Base-by-base conservation (phyloP, 2,888 invertebrate genomes). In the Lepeophtheirus nordmannii region DNA sequence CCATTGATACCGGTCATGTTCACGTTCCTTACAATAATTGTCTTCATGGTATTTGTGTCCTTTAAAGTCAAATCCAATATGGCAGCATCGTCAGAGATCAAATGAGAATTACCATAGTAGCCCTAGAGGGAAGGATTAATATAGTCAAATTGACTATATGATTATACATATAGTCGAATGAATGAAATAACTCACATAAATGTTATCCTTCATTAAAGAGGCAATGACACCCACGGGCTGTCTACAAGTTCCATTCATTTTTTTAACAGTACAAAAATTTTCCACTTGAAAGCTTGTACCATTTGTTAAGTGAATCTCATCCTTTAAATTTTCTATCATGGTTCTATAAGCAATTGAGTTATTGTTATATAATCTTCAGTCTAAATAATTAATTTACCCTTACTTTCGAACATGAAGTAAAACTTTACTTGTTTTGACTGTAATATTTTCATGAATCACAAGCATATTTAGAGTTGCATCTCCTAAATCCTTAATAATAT, bases 321-420 rank as follows among this genome's bases (percentile, higher is more conserved):
- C 53, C 2, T 46, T 17, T 17, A 46, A 46, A 8, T 46, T 46
- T 2, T 46, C 53, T 17, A 46, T 46, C 1, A 46, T 5, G 53
- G 53, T 46, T 46, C 53, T 46, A 46, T 14, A 30, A 2, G 7
- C 2, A 2, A 30, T 30, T 30, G 7, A 5, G 7, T 30, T 30
- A 30, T 30, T 30, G 30, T 30, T 30, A 30, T 30, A 5, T 30
- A 5, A 30, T 2, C 3, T 7, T 30, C 30, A 30, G 3, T 30
- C 30, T 30, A 30, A 30, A 30, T 46, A 14, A 17, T 46, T 5
- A 46, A n/a, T 23, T 61, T 22, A 30, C 10, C 30, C 56, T 46
- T 56, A 63, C 63, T 23, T 63, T 56, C 53, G 46, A 10, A 37
- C 53, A 17, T 63, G 53, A 1, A 63, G 41, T 10, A 22, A 46